phyloP scores from a whole-genome alignment of 2,888 invertebrate species.

The Mesorhabditis sp. region DNA sequence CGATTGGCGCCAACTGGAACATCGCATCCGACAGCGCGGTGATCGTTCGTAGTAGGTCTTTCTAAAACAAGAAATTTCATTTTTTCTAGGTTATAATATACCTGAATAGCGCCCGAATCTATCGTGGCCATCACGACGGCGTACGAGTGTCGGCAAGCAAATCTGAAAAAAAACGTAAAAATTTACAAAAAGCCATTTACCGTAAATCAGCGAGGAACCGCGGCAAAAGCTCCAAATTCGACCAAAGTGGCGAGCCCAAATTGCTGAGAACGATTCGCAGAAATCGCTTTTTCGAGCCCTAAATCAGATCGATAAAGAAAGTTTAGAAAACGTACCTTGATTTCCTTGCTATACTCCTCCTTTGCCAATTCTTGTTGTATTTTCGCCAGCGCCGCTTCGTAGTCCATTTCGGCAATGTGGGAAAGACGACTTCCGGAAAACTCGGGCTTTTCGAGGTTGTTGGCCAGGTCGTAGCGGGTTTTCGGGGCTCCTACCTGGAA shows the following conservation, averaged over 20 bases:
- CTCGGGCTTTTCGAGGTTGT: neutral
- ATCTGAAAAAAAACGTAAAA: conserved; percentile 1
- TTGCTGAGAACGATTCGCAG: neutral
- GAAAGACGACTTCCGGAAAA: neutral
- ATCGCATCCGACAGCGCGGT: neutral
- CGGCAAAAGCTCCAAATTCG: neutral
- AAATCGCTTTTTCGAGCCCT: neutral
- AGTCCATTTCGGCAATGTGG: neutral
- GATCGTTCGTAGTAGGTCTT: neutral
- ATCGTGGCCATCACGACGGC: neutral
- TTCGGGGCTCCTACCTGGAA: neutral
- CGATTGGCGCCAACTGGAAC: conserved; percentile 4
- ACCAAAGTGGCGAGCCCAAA: conserved; percentile 1
- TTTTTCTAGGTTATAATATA: neutral
- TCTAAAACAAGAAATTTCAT: neutral
- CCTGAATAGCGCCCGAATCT: neutral
- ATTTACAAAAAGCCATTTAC: neutral
- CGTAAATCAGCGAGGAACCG: neutral
- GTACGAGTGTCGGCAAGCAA: neutral
- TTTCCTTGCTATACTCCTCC: neutral
- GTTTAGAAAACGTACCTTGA: neutral
- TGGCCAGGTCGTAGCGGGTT: neutral
- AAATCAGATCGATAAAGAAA: neutral
- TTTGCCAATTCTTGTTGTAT: neutral
- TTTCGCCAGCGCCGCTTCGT: neutral